These are phyloP conservation scores for Caenorhabditis sp. DNA, from an alignment of 2,888 invertebrate genomes.

Conservation along the genomic window DNA sequence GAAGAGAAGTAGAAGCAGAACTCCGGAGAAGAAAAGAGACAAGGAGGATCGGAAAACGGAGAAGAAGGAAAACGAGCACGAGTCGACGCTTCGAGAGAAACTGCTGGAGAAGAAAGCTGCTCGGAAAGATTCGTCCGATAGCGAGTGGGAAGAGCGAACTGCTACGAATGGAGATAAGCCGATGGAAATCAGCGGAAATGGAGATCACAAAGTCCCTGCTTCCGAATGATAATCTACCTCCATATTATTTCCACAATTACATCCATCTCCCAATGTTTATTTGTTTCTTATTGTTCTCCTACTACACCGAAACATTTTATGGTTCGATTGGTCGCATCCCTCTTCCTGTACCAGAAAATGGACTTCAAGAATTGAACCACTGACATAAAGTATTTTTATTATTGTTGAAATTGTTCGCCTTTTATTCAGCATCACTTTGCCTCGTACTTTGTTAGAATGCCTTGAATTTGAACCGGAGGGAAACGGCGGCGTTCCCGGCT, in stretches of 20 bases:
- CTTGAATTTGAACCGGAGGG: conserved; percentile 52
- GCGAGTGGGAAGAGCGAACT: conserved; percentile 54
- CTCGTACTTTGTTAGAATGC: conserved; percentile 43
- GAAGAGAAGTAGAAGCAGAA: conserved; percentile 51
- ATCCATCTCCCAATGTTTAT: not conserved
- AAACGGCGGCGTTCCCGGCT: conserved; percentile 69
- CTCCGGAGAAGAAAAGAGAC: conserved; percentile 50
- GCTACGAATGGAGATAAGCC: conserved; percentile 16
- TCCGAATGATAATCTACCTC: not conserved
- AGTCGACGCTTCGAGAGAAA: conserved; percentile 68
- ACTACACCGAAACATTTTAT: not conserved
- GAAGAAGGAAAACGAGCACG: conserved; percentile 65
- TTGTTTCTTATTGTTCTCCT: conserved; percentile 7
- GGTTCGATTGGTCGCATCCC: not conserved
- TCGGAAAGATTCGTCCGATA: conserved; percentile 59
- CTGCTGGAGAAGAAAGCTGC: conserved; percentile 69
- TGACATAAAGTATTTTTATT: not conserved
- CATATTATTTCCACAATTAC: not conserved
- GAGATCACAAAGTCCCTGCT: conserved; percentile 19
- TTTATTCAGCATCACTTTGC: conserved; percentile 4
- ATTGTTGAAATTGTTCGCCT: not conserved
- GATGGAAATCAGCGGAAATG: conserved; percentile 19
- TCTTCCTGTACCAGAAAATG: not conserved
- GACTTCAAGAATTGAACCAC: not conserved
- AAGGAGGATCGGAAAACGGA: conserved; percentile 53